Evolutionary conservation across 2,888 invertebrate genomes (phyloP).

Genomic region (Ganaspis brasiliensis): DNA sequence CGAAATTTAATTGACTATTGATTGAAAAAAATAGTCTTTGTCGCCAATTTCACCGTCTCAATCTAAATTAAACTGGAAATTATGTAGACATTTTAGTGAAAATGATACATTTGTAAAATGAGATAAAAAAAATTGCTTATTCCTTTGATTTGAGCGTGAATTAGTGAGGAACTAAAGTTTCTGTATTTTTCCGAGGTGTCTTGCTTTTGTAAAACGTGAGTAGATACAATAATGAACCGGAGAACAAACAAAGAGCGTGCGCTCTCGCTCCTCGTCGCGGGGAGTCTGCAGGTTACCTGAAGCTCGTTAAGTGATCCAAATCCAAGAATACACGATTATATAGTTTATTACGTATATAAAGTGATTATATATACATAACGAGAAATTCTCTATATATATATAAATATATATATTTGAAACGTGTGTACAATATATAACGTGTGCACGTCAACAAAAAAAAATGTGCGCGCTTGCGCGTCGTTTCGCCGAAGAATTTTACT

Average conservation of each 20-base stretch:
- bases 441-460: constrained; percentile 14
- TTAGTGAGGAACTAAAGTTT: constrained; percentile 53
- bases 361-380: constrained; percentile 70
- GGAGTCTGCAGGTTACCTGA: constrained; percentile 71
- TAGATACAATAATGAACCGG: constrained; percentile 51
- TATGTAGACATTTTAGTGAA: constrained; percentile 30
- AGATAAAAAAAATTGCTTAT: neutral
- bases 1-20: too few species aligned
- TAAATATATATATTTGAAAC: constrained; percentile 44
- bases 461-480: constrained; percentile 41
- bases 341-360: constrained; percentile 79
- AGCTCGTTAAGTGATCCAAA: constrained; percentile 73
- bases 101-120: neutral
- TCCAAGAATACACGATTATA: constrained; percentile 76
- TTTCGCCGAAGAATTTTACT: constrained; percentile 29
- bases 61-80: constrained; percentile 8
- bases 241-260: constrained; percentile 70
- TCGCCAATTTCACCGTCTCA: neutral
- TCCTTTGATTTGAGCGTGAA: constrained; percentile 12
- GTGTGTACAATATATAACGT: constrained; percentile 34
- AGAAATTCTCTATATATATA: constrained; percentile 49
- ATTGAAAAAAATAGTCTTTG: neutral
- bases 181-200: constrained; percentile 70
- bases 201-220: constrained; percentile 68
- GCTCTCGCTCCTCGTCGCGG: constrained; percentile 52